Evolutionary conservation across 1,140 invertebrate species (phyloP).

Genomic region (Glomeris maerens): DNA sequence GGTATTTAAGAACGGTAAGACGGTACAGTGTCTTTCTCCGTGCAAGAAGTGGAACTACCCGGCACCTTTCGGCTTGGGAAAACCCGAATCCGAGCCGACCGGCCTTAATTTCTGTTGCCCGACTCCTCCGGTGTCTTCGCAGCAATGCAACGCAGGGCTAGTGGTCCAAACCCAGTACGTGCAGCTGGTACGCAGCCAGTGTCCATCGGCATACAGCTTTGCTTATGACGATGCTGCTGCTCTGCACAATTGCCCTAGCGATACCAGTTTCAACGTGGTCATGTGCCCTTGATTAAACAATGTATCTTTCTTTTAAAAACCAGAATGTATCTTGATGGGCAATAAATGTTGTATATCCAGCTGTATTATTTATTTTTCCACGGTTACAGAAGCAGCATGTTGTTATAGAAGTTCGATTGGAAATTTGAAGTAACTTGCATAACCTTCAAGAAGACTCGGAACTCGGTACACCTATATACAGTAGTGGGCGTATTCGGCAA

Average conservation of each 20-base stretch:
- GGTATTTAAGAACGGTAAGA: conserved; percentile 17
- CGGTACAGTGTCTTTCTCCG: conserved; percentile 14
- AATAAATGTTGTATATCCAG: too few relatives aligned
- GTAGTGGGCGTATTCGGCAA: too few relatives aligned
- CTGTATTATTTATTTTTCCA: too few relatives aligned
- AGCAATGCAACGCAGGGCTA: conserved; percentile 8
- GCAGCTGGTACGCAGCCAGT: conserved; percentile 13
- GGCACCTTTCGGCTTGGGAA: conserved; percentile 13
- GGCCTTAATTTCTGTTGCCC: conserved; percentile 7
- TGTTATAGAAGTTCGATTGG: too few relatives aligned
- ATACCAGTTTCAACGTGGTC: conserved; percentile 13
- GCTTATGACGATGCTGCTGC: conserved; percentile 17
- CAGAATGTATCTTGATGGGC: too few relatives aligned
- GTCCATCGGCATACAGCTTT: conserved; percentile 18
- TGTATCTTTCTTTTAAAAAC: too few relatives aligned
- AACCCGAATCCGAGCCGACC: conserved; percentile 3
- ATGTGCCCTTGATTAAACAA: too few relatives aligned
- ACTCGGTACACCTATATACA: too few relatives aligned
- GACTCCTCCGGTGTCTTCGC: background rate
- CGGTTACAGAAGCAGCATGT: too few relatives aligned
- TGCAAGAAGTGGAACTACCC: conserved; percentile 21
- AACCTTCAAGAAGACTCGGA: too few relatives aligned
- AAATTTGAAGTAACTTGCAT: too few relatives aligned
- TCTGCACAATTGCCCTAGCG: conserved; percentile 16
- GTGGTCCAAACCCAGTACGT: conserved; percentile 16